These are phyloP conservation scores for Stictonetta naevosa DNA, from an alignment of 2,113 vertebrate genomes.

Conservation along the genomic window DNA sequence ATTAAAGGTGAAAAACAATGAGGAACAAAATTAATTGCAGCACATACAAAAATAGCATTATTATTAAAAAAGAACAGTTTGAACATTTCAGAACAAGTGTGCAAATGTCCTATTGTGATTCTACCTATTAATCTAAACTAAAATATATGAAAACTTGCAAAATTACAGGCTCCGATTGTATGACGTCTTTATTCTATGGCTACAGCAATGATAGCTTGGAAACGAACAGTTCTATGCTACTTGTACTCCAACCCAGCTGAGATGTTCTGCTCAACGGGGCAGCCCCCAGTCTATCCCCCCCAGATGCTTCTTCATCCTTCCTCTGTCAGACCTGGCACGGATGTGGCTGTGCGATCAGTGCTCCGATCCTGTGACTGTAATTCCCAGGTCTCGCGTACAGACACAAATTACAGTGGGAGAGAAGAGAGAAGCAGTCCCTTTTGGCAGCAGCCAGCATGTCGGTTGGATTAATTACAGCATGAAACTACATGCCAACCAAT, in stretches of 20 bases:
- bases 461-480: rapidly evolving
- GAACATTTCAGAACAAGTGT: neutral
- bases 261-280: neutral
- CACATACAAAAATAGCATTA: neutral
- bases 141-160: neutral
- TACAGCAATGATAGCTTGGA: neutral
- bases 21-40: neutral
- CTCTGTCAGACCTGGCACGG: rapidly evolving
- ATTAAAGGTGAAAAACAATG: neutral
- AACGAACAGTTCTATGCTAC: rapidly evolving
- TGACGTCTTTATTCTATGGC: neutral
- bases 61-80: neutral
- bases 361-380: rapidly evolving
- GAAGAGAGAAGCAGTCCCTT: neutral
- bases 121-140: neutral
- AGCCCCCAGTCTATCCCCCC: neutral
- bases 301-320: rapidly evolving
- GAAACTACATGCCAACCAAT: neutral
- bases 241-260: rapidly evolving
- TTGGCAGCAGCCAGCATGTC: neutral
- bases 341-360: neutral
- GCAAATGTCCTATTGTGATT: neutral
- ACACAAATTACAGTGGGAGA: neutral
- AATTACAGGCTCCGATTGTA: neutral
- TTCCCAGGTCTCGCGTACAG: rapidly evolving